Evolutionary conservation across 2,113 vertebrate species (phyloP).

Genomic region (Sclerurus mexicanus): DNA sequence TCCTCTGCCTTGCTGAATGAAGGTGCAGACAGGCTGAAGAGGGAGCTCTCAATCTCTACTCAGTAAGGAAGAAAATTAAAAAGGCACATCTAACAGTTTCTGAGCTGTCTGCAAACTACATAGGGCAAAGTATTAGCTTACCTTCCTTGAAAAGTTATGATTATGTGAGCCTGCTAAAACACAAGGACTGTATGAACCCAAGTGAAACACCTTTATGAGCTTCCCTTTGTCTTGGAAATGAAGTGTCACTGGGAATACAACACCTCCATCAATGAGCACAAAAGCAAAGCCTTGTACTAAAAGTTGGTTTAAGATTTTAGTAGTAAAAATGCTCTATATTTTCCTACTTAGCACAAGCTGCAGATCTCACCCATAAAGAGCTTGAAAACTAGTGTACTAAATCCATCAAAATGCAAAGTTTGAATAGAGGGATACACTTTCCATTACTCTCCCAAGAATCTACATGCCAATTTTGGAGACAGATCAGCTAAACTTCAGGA

Average conservation of each 20-base stretch:
- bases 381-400: not conserved
- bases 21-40: conserved; percentile 21
- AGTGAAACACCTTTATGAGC: not conserved
- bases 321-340: not conserved
- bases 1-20: not conserved
- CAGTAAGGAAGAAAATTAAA: not conserved
- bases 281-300: not conserved
- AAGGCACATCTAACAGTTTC: not conserved
- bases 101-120: not conserved
- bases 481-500: not conserved
- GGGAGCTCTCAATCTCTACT: conserved; percentile 26
- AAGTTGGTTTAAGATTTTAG: not conserved
- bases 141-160: not conserved
- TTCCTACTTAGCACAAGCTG: not conserved
- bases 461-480: not conserved
- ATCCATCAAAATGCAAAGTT: not conserved
- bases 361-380: not conserved
- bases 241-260: not conserved
- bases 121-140: not conserved
- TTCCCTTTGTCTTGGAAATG: not conserved
- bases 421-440: not conserved
- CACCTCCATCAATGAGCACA: not conserved
- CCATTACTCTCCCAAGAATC: not conserved
- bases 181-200: not conserved
- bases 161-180: not conserved